Conservation (phyloP, 1,140 invertebrate genomes). For the Yoshiicerus persimilis region DNA sequence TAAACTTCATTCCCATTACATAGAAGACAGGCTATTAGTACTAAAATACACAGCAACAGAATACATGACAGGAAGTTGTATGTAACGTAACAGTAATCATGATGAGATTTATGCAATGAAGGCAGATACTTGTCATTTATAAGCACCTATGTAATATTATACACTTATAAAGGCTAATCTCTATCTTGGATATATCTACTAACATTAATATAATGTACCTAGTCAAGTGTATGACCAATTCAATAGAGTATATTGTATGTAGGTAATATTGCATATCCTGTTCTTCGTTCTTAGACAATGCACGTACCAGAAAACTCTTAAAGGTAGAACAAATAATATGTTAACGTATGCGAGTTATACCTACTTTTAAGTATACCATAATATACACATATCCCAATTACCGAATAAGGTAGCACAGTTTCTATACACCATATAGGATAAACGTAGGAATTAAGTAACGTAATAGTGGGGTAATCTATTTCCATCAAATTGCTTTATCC, state of each 20-base stretch:
- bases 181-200: neutral
- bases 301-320: neutral
- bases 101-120: neutral
- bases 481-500: neutral
- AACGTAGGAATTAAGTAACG: neutral
- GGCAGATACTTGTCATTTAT: neutral
- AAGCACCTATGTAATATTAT: neutral
- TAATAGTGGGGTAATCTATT: neutral
- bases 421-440: neutral
- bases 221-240: neutral
- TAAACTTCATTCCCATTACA: neutral
- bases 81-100: conserved; percentile 13
- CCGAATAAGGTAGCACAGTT: neutral
- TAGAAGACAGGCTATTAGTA: neutral
- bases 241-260: neutral
- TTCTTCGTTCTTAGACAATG: neutral
- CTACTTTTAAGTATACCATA: neutral
- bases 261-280: neutral
- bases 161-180: neutral
- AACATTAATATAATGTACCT: neutral
- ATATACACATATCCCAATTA: neutral
- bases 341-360: neutral
- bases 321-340: too few species aligned
- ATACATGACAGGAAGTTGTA: neutral
- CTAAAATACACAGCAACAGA: conserved; percentile 6